Conservation (phyloP, 2,888 invertebrate genomes). For the Aspidapion aeneum region DNA sequence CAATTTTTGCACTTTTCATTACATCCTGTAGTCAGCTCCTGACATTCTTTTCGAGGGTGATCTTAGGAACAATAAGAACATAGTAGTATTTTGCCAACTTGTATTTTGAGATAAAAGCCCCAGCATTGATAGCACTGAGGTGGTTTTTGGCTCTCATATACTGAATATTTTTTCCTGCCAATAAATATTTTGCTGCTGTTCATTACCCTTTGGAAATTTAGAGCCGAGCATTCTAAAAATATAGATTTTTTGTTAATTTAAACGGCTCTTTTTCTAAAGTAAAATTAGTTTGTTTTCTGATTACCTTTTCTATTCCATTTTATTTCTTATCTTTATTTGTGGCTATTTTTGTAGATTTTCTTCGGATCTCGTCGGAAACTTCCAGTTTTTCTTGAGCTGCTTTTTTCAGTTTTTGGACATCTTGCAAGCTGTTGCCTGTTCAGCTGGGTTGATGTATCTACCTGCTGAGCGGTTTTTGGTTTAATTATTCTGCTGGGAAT, state of each 20-base stretch:
- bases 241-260: neutral
- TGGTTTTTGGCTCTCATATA: neutral
- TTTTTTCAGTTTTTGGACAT: constrained; percentile 2
- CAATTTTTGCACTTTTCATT: neutral
- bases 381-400: too few species aligned
- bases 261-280: neutral
- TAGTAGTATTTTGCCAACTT: neutral
- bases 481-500: constrained; percentile 5
- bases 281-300: constrained; percentile 3
- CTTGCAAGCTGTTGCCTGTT: neutral
- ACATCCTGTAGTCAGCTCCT: neutral
- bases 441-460: neutral
- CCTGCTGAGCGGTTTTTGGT: constrained; percentile 8
- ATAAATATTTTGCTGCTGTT: neutral
- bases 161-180: neutral
- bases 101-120: too few species aligned
- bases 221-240: neutral
- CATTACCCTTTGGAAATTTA: neutral
- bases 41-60: neutral
- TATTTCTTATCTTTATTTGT: neutral
- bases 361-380: too few species aligned
- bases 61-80: neutral
- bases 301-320: constrained; percentile 9
- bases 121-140: neutral
- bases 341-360: too few species aligned